phyloP scores from a whole-genome alignment of 2,797 vertebrate species.

The Emydoidea blandingii region DNA sequence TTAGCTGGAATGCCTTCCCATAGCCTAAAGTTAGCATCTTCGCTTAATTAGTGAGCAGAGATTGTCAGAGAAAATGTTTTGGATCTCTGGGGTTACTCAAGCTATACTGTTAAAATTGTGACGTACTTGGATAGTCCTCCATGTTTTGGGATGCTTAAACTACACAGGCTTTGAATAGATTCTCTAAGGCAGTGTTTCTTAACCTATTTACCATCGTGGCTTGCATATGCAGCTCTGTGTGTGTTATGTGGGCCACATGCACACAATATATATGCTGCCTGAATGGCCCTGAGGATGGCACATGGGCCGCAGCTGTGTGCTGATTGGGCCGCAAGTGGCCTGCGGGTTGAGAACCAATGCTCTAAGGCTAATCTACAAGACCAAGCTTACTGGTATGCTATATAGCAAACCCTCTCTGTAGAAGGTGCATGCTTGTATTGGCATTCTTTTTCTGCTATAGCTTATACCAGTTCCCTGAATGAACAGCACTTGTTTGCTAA shows the following conservation, averaged over 20 bases:
- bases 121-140: fast-evolving
- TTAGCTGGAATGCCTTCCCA: background rate
- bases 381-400: background rate
- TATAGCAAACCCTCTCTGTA: background rate
- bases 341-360: too few species aligned
- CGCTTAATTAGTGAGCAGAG: background rate
- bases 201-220: too few species aligned
- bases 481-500: background rate
- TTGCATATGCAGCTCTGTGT: too few species aligned
- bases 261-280: too few species aligned
- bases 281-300: too few species aligned
- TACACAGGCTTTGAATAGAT: fast-evolving
- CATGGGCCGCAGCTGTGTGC: too few species aligned
- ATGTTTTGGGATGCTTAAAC: background rate
- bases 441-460: background rate
- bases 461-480: background rate
- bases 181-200: background rate
- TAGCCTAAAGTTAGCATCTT: background rate
- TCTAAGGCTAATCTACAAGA: background rate
- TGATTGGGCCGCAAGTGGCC: too few species aligned
- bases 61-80: background rate
- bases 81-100: background rate
- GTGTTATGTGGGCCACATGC: too few species aligned
- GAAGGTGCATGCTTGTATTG: background rate
- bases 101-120: background rate